Base-by-base conservation (phyloP, 2,797 vertebrate genomes). In the Helarctos malayanus region DNA sequence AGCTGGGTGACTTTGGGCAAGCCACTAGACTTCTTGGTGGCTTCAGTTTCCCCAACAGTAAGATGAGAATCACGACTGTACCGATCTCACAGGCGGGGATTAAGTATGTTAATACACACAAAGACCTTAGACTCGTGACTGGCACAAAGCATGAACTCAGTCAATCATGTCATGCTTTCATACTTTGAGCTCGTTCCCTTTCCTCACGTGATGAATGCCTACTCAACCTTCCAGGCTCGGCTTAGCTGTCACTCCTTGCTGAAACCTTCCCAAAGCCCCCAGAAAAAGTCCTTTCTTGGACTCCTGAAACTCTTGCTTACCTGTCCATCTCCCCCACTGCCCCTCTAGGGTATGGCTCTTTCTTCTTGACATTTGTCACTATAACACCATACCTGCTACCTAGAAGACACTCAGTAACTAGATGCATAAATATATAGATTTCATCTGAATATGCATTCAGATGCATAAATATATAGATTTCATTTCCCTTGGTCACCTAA, bases 261-360 rank as follows among this genome's bases (percentile, higher is more conserved):
- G 45, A 86, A 61, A 10, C 2, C 35, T 75, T 73, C n/a, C 18
- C 3, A 32, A 85, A 0, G 16, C 21, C 45, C 41, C 45, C 19
- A 41, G 19, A 23, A 59, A 92, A 79, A 38, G 21, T 52, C 18
- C 32, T 68, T 52, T 45, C 73, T 9, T 21, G 75, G 57, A 25
- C 21, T 68, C 61, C 76, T 9, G 7, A 76, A 65, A 49, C 29
- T 35, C 65, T 15, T 61, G 56, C 56, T 80, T 35, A 23, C 1
- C 1, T 1, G 3, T 47, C 71, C 23, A 0, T 27, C 32, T 7
- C 16, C 10, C 56, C 3, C 3, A 10, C 12, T 56, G 10, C 13
- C 45, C 57, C 68, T 63, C 1, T 1, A 56, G 3, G 29, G 12
- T 54, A 27, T 75, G 56, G 35, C 18, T 71, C 80, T 79, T 75